A percentile compares a stretch with the other conserved stretches of the same genome.
Evolutionary conservation across 2,797 vertebrate species (phyloP).

Genomic region (Sarcoramphus papa): DNA sequence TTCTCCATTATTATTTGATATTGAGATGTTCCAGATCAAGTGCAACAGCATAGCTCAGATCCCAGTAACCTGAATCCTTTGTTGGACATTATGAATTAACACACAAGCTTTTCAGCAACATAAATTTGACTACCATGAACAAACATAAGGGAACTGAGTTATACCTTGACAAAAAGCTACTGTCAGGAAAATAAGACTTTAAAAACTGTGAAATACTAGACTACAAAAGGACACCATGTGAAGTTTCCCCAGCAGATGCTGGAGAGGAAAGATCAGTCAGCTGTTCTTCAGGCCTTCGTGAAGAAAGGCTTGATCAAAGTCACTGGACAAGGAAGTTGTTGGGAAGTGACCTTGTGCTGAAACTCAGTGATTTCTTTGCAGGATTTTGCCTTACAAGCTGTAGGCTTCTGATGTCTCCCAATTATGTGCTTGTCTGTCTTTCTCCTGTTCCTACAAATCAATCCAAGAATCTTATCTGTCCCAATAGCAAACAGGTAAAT

Average conservation of each 20-base stretch:
- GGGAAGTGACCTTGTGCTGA: neutral
- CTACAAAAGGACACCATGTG: neutral
- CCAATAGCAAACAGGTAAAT: neutral
- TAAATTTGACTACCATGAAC: neutral
- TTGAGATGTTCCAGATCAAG: neutral
- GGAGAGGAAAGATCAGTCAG: neutral
- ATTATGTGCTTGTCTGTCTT: neutral
- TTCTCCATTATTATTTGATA: neutral
- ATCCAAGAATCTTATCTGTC: neutral
- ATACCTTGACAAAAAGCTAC: neutral
- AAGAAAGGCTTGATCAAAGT: neutral
- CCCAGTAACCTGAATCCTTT: neutral
- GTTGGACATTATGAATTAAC: neutral
- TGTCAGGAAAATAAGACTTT: neutral
- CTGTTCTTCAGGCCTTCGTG: neutral
- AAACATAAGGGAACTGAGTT: neutral
- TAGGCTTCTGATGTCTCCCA: slow-evolving; percentile 1
- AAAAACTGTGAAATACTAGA: neutral
- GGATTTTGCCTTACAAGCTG: neutral
- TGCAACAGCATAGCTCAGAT: neutral
- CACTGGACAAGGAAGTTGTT: neutral
- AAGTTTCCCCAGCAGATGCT: neutral
- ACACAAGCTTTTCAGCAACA: neutral
- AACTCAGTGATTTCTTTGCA: neutral
- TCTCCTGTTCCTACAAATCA: neutral